Base-by-base conservation (phyloP, 2,113 vertebrate genomes). In the Urocitellus parryii region DNA sequence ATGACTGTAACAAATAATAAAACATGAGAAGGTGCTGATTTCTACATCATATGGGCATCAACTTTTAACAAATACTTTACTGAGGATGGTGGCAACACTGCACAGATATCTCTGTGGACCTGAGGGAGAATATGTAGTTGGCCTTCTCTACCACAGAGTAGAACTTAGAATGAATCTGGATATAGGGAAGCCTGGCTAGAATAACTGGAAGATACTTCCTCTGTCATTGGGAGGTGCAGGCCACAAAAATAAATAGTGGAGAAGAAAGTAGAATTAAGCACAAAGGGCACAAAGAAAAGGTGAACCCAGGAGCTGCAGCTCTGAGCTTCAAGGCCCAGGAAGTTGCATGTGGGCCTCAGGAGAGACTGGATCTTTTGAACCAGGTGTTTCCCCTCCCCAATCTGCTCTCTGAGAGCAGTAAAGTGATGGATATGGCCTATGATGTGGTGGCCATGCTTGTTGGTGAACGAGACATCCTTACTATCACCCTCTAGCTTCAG, bases 401-500 rank as follows among this genome's bases (percentile, higher is more conserved):
- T 94, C 97, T 99, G 99, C 98, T 99, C 99, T 96, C 98, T 98
- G 39, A 99, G 98, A 76, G 98, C 98, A n/a, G 29, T 97, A 61
- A 99, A 99, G 77, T 99, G 98, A n/a, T 99, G 98, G 1, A 99
- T n/a, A 42, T 98, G 97, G 67, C 99, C 98, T 0, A 99, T 78
- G 0, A 98, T 96, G 0, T 99, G 99, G 96, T 91, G 74, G 70
- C 98, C 99, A 1, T 97, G 97, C 84, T 96, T 98, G 94, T 76
- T 98, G 80, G 97, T 80, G 65, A 98, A 98, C 12, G 14, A 96
- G 11, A 97, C 98, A 0, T 97, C 98, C 0, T 85, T 98, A 18
- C 98, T 98, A 6, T 99, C 98, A 0, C 99, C 99, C 76, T 99
- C 99, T 84, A 99, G 97, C 29, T 98, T 98, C 51, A 98, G 97